A percentile compares a stretch with the other conserved stretches of the same genome.
These are phyloP conservation scores for Agonopterix subpropinquella DNA, from an alignment of 2,888 invertebrate species.

Conservation along the genomic window DNA sequence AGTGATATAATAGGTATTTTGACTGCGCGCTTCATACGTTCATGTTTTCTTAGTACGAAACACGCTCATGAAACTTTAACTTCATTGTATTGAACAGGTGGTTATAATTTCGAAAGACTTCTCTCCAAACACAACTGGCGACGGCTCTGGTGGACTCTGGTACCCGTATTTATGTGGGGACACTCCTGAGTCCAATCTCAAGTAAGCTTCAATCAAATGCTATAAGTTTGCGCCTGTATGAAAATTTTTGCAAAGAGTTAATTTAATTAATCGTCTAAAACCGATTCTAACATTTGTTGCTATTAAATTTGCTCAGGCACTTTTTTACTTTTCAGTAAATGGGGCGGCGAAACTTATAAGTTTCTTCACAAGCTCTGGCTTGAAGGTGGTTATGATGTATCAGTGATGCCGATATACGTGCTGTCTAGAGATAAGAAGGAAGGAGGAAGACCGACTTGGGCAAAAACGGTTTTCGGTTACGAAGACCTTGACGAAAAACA, in stretches of 20 bases:
- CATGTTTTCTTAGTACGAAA: not conserved
- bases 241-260: not conserved
- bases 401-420: slow-evolving; percentile 41
- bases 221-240: too few relatives aligned
- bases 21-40: too few relatives aligned
- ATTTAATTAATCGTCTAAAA: too few relatives aligned
- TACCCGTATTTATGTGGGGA: slow-evolving; percentile 78
- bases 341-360: slow-evolving; percentile 78
- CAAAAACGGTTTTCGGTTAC: slow-evolving; percentile 40
- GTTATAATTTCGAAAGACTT: slow-evolving; percentile 80
- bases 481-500: slow-evolving; percentile 29
- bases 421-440: slow-evolving; percentile 21
- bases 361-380: slow-evolving; percentile 77
- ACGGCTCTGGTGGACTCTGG: slow-evolving; percentile 87
- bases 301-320: not conserved
- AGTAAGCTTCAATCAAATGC: slow-evolving; percentile 44
- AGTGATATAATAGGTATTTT: too few relatives aligned
- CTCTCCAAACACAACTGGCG: slow-evolving; percentile 84
- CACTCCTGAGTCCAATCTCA: slow-evolving; percentile 69
- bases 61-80: not conserved
- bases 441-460: slow-evolving; percentile 25
- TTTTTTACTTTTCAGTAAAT: slow-evolving; percentile 66
- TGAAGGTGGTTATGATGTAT: slow-evolving; percentile 56
- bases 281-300: not conserved
- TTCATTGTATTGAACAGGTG: slow-evolving; percentile 50